Evolutionary conservation across 2,888 invertebrate genomes (phyloP), one percentile per base, ranked within the genome.

Genomic region (Tinea pellionella): DNA sequence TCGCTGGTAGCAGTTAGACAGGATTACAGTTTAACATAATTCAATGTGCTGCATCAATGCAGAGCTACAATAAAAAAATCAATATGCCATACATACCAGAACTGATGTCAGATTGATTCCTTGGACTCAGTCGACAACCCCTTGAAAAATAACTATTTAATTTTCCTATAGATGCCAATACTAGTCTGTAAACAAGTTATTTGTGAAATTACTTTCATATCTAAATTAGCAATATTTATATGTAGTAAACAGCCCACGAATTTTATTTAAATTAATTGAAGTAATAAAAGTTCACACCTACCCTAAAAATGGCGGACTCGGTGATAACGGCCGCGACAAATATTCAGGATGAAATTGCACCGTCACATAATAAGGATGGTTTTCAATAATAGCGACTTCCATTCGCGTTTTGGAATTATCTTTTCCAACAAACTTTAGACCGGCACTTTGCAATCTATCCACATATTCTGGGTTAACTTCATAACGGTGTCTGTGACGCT

Each of bases 291-390:
- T 3, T 24, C 24, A 6, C 24, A 24, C 24, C 2, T 63, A 86
- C 64, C 99, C 99, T 65, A 98, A 86, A 80, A 98, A 99, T 7
- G 97, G 97, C 2, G 99, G 96, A 18, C 98, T 98, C 0, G 98
- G 97, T 59, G 92, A 92, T 64, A 97, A 79, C 0, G 98, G 98
- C 1, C 98, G 89, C 0, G 97, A 96, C 63, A 97, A 88, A 77
- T 99, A 99, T 78, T 99, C 99, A 0, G 99, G 99, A 81, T 99
- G 99, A 83, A 94, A 99, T 81, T 99, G 99, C 1, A 97, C 97
- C 0, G 95, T 95, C 4, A 98, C 94, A 75, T 94, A 99, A 79
- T 94, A 99, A 0, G 94, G 95, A 83, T 99, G 99, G 59, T 89
- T 90, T 60, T 92, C 91, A 13, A 99, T 84, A 71, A 96, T 94